Percentiles rank a stretch among this genome's conserved stretches.
Conservation (phyloP, 2,113 vertebrate species). For the Nerophis lumbriciformis region DNA sequence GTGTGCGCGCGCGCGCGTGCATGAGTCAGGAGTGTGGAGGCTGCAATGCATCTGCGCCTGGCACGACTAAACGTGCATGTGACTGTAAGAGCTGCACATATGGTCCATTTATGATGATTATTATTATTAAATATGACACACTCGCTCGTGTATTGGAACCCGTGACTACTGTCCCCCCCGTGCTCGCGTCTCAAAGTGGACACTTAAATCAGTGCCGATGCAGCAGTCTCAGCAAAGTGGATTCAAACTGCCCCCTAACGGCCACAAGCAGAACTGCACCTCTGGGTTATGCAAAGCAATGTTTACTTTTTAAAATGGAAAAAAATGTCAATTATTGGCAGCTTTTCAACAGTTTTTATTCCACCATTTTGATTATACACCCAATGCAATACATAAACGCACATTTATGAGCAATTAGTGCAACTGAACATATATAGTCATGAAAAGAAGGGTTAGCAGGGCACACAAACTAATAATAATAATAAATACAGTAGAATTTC, state of each 20-base stretch:
- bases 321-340: too few relatives aligned
- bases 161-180: not conserved
- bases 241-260: slow-evolving; percentile 67
- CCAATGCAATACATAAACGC: slow-evolving; percentile 24
- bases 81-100: slow-evolving; percentile 26
- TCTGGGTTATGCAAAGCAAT: not conserved
- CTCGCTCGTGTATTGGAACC: not conserved
- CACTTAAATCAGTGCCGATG: slow-evolving; percentile 17
- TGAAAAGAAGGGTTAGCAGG: not conserved
- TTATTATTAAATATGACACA: not conserved
- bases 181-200: slow-evolving; percentile 28
- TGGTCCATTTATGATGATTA: not conserved
- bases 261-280: slow-evolving; percentile 36
- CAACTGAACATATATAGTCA: slow-evolving; percentile 23
- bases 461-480: not conserved
- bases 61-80: slow-evolving; percentile 56
- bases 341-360: not conserved
- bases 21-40: slow-evolving; percentile 66
- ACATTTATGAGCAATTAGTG: slow-evolving; percentile 22
- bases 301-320: too few relatives aligned
- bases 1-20: slow-evolving; percentile 24
- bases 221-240: slow-evolving; percentile 29
- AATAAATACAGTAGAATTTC: slow-evolving; percentile 12
- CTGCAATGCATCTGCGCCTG: slow-evolving; percentile 65
- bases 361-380: slow-evolving; percentile 20